Evolutionary conservation across 2,888 invertebrate species (phyloP), one percentile per base, ranked within the genome.

Genomic region (Ditylenchus weischeri): DNA sequence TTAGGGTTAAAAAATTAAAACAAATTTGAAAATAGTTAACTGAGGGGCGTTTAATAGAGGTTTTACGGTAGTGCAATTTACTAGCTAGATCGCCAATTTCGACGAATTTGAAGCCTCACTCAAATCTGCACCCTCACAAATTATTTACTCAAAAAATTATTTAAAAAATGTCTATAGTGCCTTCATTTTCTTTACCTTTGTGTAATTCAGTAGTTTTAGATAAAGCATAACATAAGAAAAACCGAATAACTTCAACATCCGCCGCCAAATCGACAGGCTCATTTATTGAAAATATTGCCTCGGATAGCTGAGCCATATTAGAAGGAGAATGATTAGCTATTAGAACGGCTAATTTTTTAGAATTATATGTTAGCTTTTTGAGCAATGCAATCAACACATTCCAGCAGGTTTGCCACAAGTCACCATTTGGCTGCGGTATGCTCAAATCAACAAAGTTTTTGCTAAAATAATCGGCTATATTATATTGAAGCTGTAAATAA

Each of bases 171-270:
- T 29, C 29, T 29, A 29, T 29, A 29, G 29, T 29, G 29, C 2
- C 29, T 5, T 29, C 5, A 43, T 15, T 13, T 43, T 10, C 3
- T 8, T 43, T 43, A 43, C 43, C 43, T 43, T 43, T 43, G 43
- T 43, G 15, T 43, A 43, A 13, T 43, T 43, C 43, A 43, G 5
- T 1, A 35, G 47, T 13, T 47, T 62, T 62, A 54, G 62, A 19
- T 21, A 50, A 47, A 10, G 71, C 69, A 47, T 65, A 68, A 19
- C 62, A 48, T 7, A 68, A 19, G 11, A 68, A 51, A 18, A 68
- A 64, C 23, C 61, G 57, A 43, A 38, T 29, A 19, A 68, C n/a
- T 49, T 68, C 68, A 7, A n/a, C 1, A 47, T 65, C 66, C 13
- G n/a, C 35, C 10, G 36, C 35, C 47, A 43, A n/a, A 38, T 67